phyloP scores from a whole-genome alignment of 2,797 vertebrate genomes.

The Bradypodion pumilum region DNA sequence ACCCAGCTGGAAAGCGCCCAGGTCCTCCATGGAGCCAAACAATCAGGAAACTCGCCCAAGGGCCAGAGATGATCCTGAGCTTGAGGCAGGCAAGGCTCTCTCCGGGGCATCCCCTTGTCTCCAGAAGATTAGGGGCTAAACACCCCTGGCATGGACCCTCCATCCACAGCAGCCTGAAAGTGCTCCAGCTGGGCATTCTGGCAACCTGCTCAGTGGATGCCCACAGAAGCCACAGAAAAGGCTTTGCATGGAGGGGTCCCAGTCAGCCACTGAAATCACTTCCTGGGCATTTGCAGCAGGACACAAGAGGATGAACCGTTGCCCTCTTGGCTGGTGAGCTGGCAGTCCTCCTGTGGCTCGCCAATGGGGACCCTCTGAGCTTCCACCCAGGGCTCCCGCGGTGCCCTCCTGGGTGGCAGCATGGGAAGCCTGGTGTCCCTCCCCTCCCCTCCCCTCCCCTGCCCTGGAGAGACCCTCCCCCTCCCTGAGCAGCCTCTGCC shows the following conservation, averaged over 20 bases:
- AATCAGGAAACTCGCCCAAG: background rate
- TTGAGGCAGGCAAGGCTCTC: background rate
- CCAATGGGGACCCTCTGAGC: background rate
- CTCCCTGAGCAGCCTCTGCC: too few relatives aligned
- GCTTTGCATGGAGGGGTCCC: background rate
- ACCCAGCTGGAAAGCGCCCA: rapidly evolving
- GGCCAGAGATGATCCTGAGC: background rate
- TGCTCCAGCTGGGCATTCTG: background rate
- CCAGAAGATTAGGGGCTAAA: too few relatives aligned
- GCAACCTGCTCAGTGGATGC: background rate
- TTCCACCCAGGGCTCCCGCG: background rate
- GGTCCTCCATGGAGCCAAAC: background rate
- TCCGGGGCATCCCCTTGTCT: background rate
- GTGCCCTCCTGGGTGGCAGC: too few relatives aligned
- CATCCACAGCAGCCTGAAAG: too few relatives aligned
- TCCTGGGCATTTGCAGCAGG: background rate
- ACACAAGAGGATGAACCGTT: too few relatives aligned
- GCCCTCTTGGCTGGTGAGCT: background rate
- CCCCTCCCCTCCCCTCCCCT: too few relatives aligned
- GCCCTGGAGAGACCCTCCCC: too few relatives aligned
- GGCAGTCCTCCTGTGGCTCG: background rate
- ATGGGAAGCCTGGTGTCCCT: too few relatives aligned
- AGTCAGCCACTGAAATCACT: background rate
- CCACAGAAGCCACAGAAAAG: background rate
- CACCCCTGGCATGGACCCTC: background rate